Evolutionary conservation across 2,888 invertebrate genomes (phyloP).

Genomic region (Pachliopta kotzebuea): DNA sequence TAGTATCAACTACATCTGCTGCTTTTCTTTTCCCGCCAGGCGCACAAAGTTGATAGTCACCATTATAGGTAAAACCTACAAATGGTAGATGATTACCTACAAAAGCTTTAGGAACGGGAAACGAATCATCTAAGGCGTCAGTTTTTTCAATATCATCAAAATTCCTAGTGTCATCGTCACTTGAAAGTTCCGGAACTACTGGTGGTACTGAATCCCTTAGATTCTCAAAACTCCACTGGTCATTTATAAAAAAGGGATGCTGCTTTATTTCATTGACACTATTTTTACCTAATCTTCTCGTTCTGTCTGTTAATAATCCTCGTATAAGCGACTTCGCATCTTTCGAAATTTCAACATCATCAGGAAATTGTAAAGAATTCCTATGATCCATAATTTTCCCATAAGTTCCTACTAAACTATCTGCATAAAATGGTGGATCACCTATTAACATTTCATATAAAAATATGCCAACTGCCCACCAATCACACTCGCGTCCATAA

Average conservation of each 20-base stretch:
- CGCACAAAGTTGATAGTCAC: slow-evolving; percentile 90
- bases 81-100: slow-evolving; percentile 99
- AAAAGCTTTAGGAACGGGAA: slow-evolving; percentile 98
- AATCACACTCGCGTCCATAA: slow-evolving; percentile 98
- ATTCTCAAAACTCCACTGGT: slow-evolving; percentile 98
- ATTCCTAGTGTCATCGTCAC: slow-evolving; percentile 99
- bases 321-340: slow-evolving; percentile 94
- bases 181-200: slow-evolving; percentile 95
- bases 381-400: slow-evolving; percentile 99
- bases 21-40: slow-evolving; percentile 61
- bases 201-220: slow-evolving; percentile 97
- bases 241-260: slow-evolving; percentile 97
- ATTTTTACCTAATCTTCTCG: slow-evolving; percentile 92
- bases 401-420: slow-evolving; percentile 98
- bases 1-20: slow-evolving; percentile 82
- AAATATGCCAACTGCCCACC: slow-evolving; percentile 99
- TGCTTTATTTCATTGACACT: slow-evolving; percentile 96
- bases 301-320: slow-evolving; percentile 95
- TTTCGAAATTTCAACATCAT: slow-evolving; percentile 95
- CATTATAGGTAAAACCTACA: slow-evolving; percentile 98
- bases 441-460: slow-evolving; percentile 99
- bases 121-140: slow-evolving; percentile 94
- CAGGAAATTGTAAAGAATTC: slow-evolving; percentile 96
- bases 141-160: slow-evolving; percentile 99
- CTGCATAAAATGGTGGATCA: slow-evolving; percentile 99